phyloP scores from a whole-genome alignment of 2,888 invertebrate genomes.

The Brenthis daphne region DNA sequence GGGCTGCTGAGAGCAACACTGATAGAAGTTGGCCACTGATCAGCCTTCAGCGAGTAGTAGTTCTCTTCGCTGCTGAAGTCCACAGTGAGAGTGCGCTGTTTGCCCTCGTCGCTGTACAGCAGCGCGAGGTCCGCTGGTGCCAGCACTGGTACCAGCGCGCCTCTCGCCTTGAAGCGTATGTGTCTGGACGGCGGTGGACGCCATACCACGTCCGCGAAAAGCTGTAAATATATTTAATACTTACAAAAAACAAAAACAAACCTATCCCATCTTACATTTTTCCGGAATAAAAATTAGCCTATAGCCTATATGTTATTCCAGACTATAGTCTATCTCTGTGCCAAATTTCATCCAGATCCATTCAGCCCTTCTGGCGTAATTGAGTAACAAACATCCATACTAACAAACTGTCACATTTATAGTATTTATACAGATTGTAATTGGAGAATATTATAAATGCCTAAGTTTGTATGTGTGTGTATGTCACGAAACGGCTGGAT shows the following conservation, averaged over 20 bases:
- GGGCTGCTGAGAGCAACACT: constrained; percentile 66
- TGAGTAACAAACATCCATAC: no score
- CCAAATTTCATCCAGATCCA: no score
- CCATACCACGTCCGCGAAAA: constrained; percentile 77
- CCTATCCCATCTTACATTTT: no score
- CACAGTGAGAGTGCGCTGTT: constrained; percentile 52
- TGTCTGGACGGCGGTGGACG: constrained; percentile 65
- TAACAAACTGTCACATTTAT: no score
- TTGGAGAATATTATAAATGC: not conserved
- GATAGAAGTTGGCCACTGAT: constrained; percentile 55
- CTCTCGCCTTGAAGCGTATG: constrained; percentile 71
- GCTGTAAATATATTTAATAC: constrained; percentile 45
- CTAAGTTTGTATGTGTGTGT: not conserved
- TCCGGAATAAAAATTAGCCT: no score
- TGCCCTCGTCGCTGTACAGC: constrained; percentile 55
- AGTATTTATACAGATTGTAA: no score
- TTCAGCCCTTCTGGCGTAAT: no score
- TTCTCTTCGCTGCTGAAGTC: constrained; percentile 58
- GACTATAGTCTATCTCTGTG: no score
- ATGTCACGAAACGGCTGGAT: no score
- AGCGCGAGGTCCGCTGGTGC: constrained; percentile 59
- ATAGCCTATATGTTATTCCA: no score
- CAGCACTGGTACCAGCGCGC: constrained; percentile 63
- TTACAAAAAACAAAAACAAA: no score
- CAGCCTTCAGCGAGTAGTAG: constrained; percentile 68